Evolutionary conservation across 2,888 invertebrate genomes (phyloP).

Genomic region (Allolobophora icterica): DNA sequence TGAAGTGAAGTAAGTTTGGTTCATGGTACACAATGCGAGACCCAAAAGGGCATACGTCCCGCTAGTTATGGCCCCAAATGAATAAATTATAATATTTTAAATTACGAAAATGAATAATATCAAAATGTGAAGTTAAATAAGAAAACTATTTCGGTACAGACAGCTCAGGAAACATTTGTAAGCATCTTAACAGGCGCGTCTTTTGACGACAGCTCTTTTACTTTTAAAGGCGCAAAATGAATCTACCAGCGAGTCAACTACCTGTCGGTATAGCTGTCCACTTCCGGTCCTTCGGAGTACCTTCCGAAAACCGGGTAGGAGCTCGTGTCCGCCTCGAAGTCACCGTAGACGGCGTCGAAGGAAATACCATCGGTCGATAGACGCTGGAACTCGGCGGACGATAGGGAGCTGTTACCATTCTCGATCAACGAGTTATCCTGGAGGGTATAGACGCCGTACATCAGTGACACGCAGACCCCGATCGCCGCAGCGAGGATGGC

Average conservation of each 20-base stretch:
- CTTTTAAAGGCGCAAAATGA: not conserved
- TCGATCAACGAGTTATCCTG: not conserved
- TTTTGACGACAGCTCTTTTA: too few relatives aligned
- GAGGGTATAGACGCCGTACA: slow-evolving; percentile 50
- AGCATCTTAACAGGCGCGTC: too few relatives aligned
- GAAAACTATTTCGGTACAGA: too few relatives aligned
- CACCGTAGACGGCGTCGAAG: not conserved
- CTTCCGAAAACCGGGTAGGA: not conserved
- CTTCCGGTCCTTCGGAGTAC: not conserved
- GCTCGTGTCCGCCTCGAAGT: not conserved
- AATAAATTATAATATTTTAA: too few relatives aligned
- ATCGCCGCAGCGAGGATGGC: slow-evolving; percentile 52
- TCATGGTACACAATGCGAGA: too few relatives aligned
- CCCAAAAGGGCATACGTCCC: too few relatives aligned
- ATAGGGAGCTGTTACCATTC: not conserved
- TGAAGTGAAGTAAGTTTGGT: too few relatives aligned
- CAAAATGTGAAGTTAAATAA: too few relatives aligned
- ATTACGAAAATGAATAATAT: too few relatives aligned
- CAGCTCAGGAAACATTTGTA: too few relatives aligned
- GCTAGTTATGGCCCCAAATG: too few relatives aligned
- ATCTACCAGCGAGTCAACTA: not conserved
- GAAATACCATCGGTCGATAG: not conserved
- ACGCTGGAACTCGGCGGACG: not conserved
- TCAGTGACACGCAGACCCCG: slow-evolving; percentile 54
- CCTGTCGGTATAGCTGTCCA: not conserved